Base-by-base conservation (phyloP, 2,797 vertebrate genomes). In the Macroramphosus scolopax region DNA sequence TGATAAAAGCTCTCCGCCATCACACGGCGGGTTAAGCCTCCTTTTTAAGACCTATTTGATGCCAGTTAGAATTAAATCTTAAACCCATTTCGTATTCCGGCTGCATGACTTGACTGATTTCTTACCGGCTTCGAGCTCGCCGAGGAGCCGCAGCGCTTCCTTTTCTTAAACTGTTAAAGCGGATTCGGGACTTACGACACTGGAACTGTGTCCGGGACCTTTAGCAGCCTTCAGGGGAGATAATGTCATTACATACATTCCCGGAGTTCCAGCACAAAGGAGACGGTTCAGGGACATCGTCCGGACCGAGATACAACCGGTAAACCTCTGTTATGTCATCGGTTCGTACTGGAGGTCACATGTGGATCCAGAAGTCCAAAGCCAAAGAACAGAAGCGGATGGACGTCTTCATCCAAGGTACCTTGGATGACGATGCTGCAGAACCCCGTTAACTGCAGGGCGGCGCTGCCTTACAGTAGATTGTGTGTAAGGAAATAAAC, bases 31-130 rank as follows among this genome's bases (percentile, higher is more conserved):
- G 36, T 56, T 59, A 62, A 77, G 53, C 42, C 49, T 49, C 61
- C 41, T 47, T 30, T 65, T 61, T 51, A 63, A 67, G 57, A 44
- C 22, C 49, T 10, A 63, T 71, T 64, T 42, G 51, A 67, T 37
- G 72, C 63, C 75, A 68, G 53, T 77, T 33, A 68, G 63, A 73
- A 66, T 79, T 63, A 72, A 58, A 71, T 8, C 9, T 39, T 31
- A 69, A 56, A 42, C n/a, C 51, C 32, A 30, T 50, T 68, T 61
- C 41, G 41, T 24, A 30, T 68, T 72, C 37, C 47, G 35, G 22
- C 67, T 22, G 34, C 39, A 18, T 12, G 56, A 53, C 64, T 54
- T 45, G 48, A 42, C 39, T 50, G 58, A 57, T 66, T 61, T 55
- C 38, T 55, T 42, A 55, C 20, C n/a, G 30, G 42, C 51, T 52